Evolutionary conservation across 2,113 vertebrate species (phyloP).

Genomic region (Tor tambroides): DNA sequence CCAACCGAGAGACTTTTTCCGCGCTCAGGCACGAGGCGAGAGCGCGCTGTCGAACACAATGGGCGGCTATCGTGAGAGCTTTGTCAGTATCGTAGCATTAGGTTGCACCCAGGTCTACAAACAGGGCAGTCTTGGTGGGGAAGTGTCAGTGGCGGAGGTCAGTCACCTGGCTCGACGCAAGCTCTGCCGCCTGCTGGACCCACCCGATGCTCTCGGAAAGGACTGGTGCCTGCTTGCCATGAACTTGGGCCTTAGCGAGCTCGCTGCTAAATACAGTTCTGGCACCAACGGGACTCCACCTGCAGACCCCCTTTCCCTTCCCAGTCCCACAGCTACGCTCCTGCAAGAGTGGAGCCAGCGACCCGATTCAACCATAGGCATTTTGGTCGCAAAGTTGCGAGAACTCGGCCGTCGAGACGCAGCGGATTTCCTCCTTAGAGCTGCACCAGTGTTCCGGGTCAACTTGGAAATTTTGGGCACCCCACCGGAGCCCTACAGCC

Average conservation of each 20-base stretch:
- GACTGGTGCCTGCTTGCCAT: constrained; percentile 99
- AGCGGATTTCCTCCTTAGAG: constrained; percentile 92
- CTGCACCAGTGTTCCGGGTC: constrained; percentile 90
- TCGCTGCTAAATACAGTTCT: constrained; percentile 90
- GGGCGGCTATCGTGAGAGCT: constrained; percentile 96
- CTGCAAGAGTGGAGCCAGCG: constrained; percentile 88
- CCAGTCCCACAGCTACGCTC: constrained; percentile 89
- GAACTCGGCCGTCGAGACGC: constrained; percentile 95
- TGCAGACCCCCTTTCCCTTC: constrained; percentile 68
- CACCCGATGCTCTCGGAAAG: constrained; percentile 94
- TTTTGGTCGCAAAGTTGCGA: constrained; percentile 88
- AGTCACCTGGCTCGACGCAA: constrained; percentile 87
- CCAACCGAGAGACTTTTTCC: constrained; percentile 94
- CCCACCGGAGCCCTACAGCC: constrained; percentile 82
- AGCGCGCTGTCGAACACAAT: constrained; percentile 92
- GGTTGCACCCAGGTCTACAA: constrained; percentile 91
- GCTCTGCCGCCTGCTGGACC: constrained; percentile 92
- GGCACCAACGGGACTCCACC: constrained; percentile 74
- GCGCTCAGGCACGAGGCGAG: constrained; percentile 89
- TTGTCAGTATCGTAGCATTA: constrained; percentile 92
- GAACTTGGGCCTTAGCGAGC: constrained; percentile 93
- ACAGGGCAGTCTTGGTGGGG: constrained; percentile 86
- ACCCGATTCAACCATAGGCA: constrained; percentile 87
- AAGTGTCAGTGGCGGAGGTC: constrained; percentile 88
- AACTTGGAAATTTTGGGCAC: constrained; percentile 80